Evolutionary conservation across 2,113 vertebrate genomes (phyloP), one percentile per base, ranked within the genome.

Genomic region (Seriola rivoliana): DNA sequence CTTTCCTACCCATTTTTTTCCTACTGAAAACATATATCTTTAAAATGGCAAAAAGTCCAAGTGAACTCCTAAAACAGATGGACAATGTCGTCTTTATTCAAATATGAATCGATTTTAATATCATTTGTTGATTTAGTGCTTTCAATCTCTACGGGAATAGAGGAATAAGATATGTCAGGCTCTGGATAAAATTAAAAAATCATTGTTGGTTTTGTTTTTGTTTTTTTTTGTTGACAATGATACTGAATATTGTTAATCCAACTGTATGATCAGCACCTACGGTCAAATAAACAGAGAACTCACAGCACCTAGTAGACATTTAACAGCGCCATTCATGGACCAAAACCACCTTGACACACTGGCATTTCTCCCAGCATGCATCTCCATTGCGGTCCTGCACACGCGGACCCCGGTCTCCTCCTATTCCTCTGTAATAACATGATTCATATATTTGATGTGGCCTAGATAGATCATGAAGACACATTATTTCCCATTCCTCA

Each of bases 381-480:
- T 55, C 67, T 44, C 71, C 65, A 48, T 42, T 16, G 38, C 48
- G 40, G 40, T 60, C 57, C 46, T 42, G 40, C 16, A 62, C 32
- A 34, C 2, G 3, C 52, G 19, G 38, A 57, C 13, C 55, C 59
- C 2, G 16, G 32, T 52, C 77, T 57, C 70, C 80, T 54, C 81
- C 66, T 71, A 1, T 69, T 72, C 58, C 85, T 74, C 78, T 54
- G 9, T 78, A 89, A 88, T 90, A 84, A 85, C 78, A 73, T 88
- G 85, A 91, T 89, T 90, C 74, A 86, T 85, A 80, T 64, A 73
- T 89, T 81, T 80, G 84, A 89, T 90, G 50, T 91, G 82, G 79
- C 87, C 91, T 65, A 87, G 83, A 84, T 89, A 91, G 88, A 88
- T 90, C 77, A 85, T 63, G 63, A 87, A 88, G 89, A 90, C 59